A percentile compares a stretch with the other conserved stretches of the same genome.
Evolutionary conservation across 2,888 invertebrate genomes (phyloP).

Genomic region (Proisotoma minuta): DNA sequence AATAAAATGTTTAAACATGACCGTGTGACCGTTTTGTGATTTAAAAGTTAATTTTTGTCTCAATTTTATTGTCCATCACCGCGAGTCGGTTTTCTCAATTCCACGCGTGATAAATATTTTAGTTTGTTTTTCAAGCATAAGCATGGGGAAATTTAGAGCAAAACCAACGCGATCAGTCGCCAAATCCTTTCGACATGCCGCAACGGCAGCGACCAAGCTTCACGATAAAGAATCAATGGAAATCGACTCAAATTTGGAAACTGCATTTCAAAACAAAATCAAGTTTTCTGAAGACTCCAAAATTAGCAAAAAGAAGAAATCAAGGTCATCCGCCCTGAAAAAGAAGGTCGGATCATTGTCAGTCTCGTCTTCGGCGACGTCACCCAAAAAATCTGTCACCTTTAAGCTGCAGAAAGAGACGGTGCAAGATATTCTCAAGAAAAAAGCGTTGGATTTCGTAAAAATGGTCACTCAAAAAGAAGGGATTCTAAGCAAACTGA

Average conservation of each 20-base stretch:
- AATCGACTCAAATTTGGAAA: too few relatives aligned
- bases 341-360: background rate
- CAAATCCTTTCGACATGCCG: background rate
- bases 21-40: too few relatives aligned
- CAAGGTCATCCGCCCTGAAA: background rate
- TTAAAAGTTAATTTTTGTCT: background rate
- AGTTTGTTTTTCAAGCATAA: too few relatives aligned
- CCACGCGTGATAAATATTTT: too few relatives aligned
- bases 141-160: background rate
- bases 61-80: too few relatives aligned
- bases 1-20: too few relatives aligned
- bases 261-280: background rate
- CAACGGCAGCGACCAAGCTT: background rate
- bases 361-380: background rate
- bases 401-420: background rate
- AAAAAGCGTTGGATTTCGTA: background rate
- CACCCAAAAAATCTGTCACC: background rate
- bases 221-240: background rate
- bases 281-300: background rate
- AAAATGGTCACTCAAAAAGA: background rate
- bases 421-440: background rate
- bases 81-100: too few relatives aligned
- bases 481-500: background rate
- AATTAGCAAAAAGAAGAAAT: background rate
- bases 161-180: background rate